Evolutionary conservation across 2,888 invertebrate species (phyloP).

Genomic region (Clivina fossor): DNA sequence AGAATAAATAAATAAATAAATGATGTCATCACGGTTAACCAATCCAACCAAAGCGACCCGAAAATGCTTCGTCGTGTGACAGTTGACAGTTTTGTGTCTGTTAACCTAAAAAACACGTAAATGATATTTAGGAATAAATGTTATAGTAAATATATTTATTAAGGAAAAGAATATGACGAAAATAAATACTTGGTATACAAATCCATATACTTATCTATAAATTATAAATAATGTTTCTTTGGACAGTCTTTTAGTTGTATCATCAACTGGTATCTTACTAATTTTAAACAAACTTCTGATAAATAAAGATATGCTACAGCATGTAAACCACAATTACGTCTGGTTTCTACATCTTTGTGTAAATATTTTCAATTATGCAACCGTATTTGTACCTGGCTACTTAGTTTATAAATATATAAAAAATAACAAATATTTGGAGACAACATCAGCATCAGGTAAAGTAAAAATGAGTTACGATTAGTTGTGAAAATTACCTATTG

Average conservation of each 20-base stretch:
- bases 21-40: too few relatives aligned
- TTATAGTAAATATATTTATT: too few relatives aligned
- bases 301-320: constrained; percentile 50
- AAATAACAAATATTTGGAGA: constrained; percentile 77
- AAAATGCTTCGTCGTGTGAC: too few relatives aligned
- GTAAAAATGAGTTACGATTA: constrained; percentile 5
- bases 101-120: too few relatives aligned
- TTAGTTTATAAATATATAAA: constrained; percentile 80
- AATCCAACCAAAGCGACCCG: too few relatives aligned
- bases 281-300: constrained; percentile 49
- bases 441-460: constrained; percentile 22
- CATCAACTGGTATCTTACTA: constrained; percentile 54
- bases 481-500: background rate
- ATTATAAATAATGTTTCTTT: too few relatives aligned
- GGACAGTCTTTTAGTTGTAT: constrained; percentile 53
- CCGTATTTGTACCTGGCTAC: constrained; percentile 84
- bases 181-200: too few relatives aligned
- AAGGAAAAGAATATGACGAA: too few relatives aligned
- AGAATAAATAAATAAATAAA: too few relatives aligned
- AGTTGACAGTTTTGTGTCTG: too few relatives aligned
- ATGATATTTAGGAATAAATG: too few relatives aligned
- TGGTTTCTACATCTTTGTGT: constrained; percentile 78
- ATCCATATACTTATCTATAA: too few relatives aligned
- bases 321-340: constrained; percentile 58
- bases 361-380: constrained; percentile 85